phyloP scores from a whole-genome alignment of 2,797 vertebrate genomes.

The Xenopus petersii region DNA sequence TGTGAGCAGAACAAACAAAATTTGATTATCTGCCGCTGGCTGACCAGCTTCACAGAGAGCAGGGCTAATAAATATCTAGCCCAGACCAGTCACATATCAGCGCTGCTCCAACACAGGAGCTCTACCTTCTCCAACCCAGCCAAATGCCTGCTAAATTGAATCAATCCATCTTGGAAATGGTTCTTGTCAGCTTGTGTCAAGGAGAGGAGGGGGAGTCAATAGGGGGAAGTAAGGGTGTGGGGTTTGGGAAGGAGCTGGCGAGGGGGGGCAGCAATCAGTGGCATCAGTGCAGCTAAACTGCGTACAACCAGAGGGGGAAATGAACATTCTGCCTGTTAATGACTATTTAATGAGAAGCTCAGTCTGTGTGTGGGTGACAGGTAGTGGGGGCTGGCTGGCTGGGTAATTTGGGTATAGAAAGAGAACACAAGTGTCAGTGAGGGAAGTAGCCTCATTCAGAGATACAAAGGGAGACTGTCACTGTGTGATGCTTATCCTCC shows the following conservation, averaged over 20 bases:
- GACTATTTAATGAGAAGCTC: slow-evolving; percentile 44
- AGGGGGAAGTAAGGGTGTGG: slow-evolving; percentile 53
- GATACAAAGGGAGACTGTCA: slow-evolving; percentile 39
- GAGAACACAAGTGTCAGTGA: slow-evolving; percentile 8
- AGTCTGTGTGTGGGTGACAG: slow-evolving; percentile 36
- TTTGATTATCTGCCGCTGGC: slow-evolving; percentile 40
- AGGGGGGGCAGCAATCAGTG: slow-evolving; percentile 15
- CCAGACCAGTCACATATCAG: slow-evolving; percentile 59
- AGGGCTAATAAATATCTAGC: slow-evolving; percentile 60
- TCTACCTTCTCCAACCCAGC: slow-evolving; percentile 69
- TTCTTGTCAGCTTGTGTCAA: slow-evolving; percentile 77
- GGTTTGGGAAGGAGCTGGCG: slow-evolving; percentile 13
- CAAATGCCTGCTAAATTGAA: slow-evolving; percentile 80
- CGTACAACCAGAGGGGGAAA: slow-evolving; percentile 9
- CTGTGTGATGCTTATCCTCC: slow-evolving; percentile 27
- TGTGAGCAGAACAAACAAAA: slow-evolving; percentile 17
- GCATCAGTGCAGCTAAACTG: slow-evolving; percentile 36
- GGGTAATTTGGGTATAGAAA: slow-evolving; percentile 1
- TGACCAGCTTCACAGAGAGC: slow-evolving; percentile 50
- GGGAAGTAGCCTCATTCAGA: slow-evolving; percentile 27
- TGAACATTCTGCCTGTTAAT: slow-evolving; percentile 36
- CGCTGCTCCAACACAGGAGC: slow-evolving; percentile 59
- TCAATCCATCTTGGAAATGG: slow-evolving; percentile 84
- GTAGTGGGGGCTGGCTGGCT: not conserved
- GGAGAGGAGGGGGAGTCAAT: slow-evolving; percentile 62